These are phyloP conservation scores for Monomorium pharaonis DNA, from an alignment of 1,140 invertebrate genomes.

Conservation along the genomic window DNA sequence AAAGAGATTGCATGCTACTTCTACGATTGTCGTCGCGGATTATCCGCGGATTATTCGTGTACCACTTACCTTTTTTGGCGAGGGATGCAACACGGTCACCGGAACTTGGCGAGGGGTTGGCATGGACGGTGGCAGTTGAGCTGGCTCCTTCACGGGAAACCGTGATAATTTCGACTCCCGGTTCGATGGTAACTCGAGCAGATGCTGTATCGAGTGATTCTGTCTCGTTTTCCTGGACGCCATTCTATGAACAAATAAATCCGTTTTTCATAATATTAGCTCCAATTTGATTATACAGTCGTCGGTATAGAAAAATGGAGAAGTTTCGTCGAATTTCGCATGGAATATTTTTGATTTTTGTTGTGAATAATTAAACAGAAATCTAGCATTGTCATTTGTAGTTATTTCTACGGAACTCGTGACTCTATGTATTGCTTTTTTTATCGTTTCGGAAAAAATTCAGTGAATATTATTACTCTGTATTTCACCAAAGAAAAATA, in stretches of 20 bases:
- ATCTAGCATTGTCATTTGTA: neutral
- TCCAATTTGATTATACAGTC: neutral
- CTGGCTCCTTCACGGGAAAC: conserved; percentile 74
- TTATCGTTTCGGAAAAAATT: neutral
- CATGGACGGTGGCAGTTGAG: conserved; percentile 71
- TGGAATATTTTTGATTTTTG: neutral
- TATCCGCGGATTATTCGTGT: conserved; percentile 3
- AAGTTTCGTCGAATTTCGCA: neutral
- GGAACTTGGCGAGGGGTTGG: conserved; percentile 81
- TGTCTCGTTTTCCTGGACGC: conserved; percentile 81
- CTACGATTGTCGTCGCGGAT: conserved; percentile 3
- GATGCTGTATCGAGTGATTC: conserved; percentile 84
- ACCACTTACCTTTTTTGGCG: conserved; percentile 82
- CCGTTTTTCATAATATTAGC: neutral
- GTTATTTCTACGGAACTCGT: neutral
- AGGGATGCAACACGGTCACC: conserved; percentile 81
- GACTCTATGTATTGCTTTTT: neutral
- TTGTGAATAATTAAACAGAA: neutral
- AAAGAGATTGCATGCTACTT: neutral
- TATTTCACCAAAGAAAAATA: neutral
- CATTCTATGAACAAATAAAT: conserved; percentile 76
- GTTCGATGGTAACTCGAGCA: conserved; percentile 82
- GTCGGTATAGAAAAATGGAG: neutral
- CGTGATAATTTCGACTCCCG: conserved; percentile 78
- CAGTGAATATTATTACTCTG: neutral